phyloP scores from a whole-genome alignment of 2,113 vertebrate genomes.

The Solea solea region DNA sequence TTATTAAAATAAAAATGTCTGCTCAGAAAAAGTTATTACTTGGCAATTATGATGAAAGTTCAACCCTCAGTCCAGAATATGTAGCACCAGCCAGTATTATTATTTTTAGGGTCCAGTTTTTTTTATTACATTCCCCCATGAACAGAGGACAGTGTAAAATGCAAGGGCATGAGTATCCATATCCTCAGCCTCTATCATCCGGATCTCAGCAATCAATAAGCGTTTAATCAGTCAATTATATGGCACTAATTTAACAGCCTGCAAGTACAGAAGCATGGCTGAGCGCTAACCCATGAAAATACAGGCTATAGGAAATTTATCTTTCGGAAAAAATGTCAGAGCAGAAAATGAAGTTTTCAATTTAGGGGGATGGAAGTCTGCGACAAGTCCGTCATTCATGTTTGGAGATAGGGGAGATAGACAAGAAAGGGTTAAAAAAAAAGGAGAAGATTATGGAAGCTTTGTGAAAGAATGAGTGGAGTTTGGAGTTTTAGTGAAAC shows the following conservation, averaged over 20 bases:
- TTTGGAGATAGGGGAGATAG: conserved; percentile 59
- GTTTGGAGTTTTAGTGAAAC: conserved; percentile 41
- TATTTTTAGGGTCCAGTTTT: conserved; percentile 31
- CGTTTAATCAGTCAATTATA: conserved; percentile 84
- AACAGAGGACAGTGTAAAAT: conserved; percentile 61
- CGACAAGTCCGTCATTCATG: conserved; percentile 46
- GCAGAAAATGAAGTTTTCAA: conserved; percentile 76
- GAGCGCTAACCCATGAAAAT: conserved; percentile 73
- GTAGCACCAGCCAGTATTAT: conserved; percentile 17
- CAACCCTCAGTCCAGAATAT: conserved; percentile 20
- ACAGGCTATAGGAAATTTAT: conserved; percentile 77
- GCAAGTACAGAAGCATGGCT: conserved; percentile 69
- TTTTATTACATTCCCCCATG: conserved; percentile 12
- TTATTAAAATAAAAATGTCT: conserved; percentile 2
- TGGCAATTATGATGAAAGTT: conserved; percentile 26
- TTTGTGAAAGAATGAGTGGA: conserved; percentile 21
- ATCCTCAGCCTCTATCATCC: conserved; percentile 69
- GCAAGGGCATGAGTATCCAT: conserved; percentile 67
- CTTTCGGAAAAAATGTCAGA: conserved; percentile 78
- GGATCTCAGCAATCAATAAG: conserved; percentile 81
- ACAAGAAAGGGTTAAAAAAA: conserved; percentile 32
- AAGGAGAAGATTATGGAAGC: conserved; percentile 31
- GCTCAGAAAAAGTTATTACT: conserved; percentile 8
- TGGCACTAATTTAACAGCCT: conserved; percentile 80
- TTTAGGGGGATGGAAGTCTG: conserved; percentile 63